Conservation (phyloP, 2,113 vertebrate species). For the Anoplopoma fimbria region DNA sequence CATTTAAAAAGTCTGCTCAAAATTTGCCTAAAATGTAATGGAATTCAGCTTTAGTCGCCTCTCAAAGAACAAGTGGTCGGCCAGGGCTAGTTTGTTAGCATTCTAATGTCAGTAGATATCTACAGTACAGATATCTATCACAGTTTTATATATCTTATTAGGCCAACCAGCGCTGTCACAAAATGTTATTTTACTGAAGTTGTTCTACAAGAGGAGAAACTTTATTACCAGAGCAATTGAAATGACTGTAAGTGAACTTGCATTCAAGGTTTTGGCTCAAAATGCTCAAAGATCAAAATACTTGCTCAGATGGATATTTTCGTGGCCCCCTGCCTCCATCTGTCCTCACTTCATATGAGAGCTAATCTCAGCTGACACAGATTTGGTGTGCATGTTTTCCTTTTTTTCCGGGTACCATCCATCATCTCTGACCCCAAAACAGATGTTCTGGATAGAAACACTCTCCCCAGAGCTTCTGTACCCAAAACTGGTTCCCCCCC, state of each 20-base stretch:
- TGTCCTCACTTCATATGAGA: slow-evolving; percentile 19
- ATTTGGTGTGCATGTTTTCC: slow-evolving; percentile 50
- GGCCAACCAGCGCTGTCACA: not conserved
- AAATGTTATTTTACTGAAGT: not conserved
- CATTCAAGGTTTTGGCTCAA: slow-evolving; percentile 12
- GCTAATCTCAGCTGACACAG: slow-evolving; percentile 61
- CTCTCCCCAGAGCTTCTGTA: slow-evolving; percentile 37
- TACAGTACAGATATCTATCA: too few species aligned
- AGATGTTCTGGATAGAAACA: slow-evolving; percentile 65
- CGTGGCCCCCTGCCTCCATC: slow-evolving; percentile 18
- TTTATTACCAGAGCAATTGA: not conserved
- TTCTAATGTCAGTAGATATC: too few species aligned
- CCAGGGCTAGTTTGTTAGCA: too few species aligned
- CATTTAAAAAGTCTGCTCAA: too few species aligned
- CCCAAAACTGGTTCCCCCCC: slow-evolving; percentile 39
- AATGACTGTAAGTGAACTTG: slow-evolving; percentile 7
- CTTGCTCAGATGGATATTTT: not conserved
- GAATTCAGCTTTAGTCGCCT: too few species aligned
- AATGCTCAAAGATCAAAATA: slow-evolving; percentile 19
- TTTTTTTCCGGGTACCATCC: slow-evolving; percentile 53
- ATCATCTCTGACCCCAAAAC: slow-evolving; percentile 66
- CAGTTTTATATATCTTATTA: not conserved
- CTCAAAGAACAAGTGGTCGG: too few species aligned
- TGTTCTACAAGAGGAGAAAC: not conserved
- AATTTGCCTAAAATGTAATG: too few species aligned